Percentiles rank a stretch among this genome's conserved stretches.
These are phyloP conservation scores for Zygothrica quintamaculata DNA, from an alignment of 2,888 invertebrate species.

Conservation along the genomic window DNA sequence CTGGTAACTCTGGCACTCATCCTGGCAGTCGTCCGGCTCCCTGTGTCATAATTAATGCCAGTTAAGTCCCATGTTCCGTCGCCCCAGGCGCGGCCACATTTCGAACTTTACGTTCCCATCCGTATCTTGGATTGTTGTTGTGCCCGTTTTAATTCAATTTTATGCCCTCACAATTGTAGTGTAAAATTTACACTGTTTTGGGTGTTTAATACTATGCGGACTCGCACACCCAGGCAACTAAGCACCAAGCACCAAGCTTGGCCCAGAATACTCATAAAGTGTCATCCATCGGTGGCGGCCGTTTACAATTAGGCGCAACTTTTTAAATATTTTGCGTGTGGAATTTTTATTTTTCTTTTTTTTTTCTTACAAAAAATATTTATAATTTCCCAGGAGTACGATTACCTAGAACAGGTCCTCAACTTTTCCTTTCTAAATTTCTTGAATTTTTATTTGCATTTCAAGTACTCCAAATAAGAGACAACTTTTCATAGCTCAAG, in stretches of 20 bases:
- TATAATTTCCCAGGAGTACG: slow-evolving; percentile 73
- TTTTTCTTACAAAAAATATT: slow-evolving; percentile 50
- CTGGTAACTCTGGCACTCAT: no score
- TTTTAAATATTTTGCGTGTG: slow-evolving; percentile 52
- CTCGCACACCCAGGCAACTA: background rate
- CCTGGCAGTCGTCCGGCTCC: slow-evolving; percentile 29
- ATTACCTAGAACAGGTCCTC: slow-evolving; percentile 58
- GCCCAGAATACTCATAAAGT: slow-evolving; percentile 69
- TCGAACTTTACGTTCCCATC: slow-evolving; percentile 23
- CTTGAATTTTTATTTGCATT: slow-evolving; percentile 57
- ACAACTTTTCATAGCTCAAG: slow-evolving; percentile 8
- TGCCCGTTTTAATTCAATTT: slow-evolving; percentile 70
- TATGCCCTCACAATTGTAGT: slow-evolving; percentile 54
- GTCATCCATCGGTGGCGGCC: slow-evolving; percentile 57
- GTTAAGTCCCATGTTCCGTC: slow-evolving; percentile 72
- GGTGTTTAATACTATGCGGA: slow-evolving; percentile 42
- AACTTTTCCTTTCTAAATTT: slow-evolving; percentile 37
- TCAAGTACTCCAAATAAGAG: slow-evolving; percentile 30
- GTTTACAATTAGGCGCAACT: slow-evolving; percentile 76
- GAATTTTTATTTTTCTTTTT: slow-evolving; percentile 21
- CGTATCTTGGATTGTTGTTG: slow-evolving; percentile 11
- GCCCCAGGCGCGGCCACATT: slow-evolving; percentile 64
- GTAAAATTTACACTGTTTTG: slow-evolving; percentile 49
- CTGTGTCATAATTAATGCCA: slow-evolving; percentile 77
- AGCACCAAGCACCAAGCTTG: slow-evolving; percentile 23